Percentiles rank a stretch among this genome's conserved stretches.
Evolutionary conservation across 1,140 invertebrate genomes (phyloP).

Genomic region (Macrosteles quadrilineatus): DNA sequence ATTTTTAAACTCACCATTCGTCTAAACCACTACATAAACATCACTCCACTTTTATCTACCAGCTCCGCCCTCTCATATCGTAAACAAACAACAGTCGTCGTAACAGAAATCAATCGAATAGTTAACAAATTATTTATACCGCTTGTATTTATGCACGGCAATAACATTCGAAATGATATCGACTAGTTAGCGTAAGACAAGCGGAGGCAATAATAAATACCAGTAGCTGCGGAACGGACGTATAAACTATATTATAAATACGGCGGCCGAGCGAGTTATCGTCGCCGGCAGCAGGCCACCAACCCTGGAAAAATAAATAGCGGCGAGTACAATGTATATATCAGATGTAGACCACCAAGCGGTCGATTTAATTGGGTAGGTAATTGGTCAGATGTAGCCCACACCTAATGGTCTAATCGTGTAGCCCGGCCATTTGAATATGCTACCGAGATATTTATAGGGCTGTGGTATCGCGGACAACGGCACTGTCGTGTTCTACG

Average conservation of each 20-base stretch:
- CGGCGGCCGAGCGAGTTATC: background rate
- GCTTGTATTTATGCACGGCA: background rate
- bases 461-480: background rate
- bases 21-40: too few species aligned
- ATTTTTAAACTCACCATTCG: too few species aligned
- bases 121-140: too few species aligned
- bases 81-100: too few species aligned
- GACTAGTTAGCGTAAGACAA: background rate
- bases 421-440: slow-evolving; percentile 27
- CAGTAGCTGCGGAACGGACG: slow-evolving; percentile 7
- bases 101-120: too few species aligned
- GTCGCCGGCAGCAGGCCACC: background rate
- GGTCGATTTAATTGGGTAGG: slow-evolving; percentile 24
- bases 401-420: slow-evolving; percentile 31
- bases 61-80: too few species aligned
- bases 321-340: slow-evolving; percentile 23
- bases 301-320: background rate
- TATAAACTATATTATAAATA: slow-evolving; percentile 9
- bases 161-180: slow-evolving; percentile 13
- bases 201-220: slow-evolving; percentile 13
- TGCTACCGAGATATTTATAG: slow-evolving; percentile 28
- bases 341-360: slow-evolving; percentile 26
- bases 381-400: slow-evolving; percentile 29
- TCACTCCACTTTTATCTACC: too few species aligned
- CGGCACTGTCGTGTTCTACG: background rate